Conservation (phyloP, 2,797 vertebrate species). For the Eurystomus glaucurus region DNA sequence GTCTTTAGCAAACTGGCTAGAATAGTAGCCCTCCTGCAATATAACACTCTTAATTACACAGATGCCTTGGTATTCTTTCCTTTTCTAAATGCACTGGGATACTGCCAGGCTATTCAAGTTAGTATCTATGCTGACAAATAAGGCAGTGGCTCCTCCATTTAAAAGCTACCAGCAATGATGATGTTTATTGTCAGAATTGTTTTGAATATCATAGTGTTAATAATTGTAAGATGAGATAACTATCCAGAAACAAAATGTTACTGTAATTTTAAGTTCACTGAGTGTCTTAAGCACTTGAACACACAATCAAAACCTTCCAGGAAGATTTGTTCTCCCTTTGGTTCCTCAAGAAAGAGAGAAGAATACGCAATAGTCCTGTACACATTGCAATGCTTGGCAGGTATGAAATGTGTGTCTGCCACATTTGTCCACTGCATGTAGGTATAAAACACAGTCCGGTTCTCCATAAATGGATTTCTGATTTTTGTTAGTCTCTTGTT, state of each 20-base stretch:
- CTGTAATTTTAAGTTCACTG: neutral
- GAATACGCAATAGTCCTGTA: fast-evolving
- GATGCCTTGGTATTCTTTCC: neutral
- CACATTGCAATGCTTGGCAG: neutral
- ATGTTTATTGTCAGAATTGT: neutral
- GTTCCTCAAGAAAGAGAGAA: neutral
- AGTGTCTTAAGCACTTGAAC: neutral
- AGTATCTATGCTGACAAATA: neutral
- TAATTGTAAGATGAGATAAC: neutral
- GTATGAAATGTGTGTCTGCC: neutral
- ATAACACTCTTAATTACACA: conserved; percentile 40
- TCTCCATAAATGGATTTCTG: neutral
- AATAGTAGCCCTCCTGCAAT: neutral
- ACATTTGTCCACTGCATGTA: neutral
- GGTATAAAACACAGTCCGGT: neutral
- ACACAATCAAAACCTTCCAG: neutral
- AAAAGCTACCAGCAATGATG: neutral
- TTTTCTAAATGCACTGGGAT: neutral
- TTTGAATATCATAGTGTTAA: neutral
- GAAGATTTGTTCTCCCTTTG: neutral
- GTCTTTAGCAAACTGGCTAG: neutral
- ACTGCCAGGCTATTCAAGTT: neutral
- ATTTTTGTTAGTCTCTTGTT: neutral
- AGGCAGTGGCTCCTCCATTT: neutral
- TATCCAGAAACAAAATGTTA: neutral